These are phyloP conservation scores for Xiphias gladius DNA, from an alignment of 2,113 vertebrate genomes.

Conservation along the genomic window DNA sequence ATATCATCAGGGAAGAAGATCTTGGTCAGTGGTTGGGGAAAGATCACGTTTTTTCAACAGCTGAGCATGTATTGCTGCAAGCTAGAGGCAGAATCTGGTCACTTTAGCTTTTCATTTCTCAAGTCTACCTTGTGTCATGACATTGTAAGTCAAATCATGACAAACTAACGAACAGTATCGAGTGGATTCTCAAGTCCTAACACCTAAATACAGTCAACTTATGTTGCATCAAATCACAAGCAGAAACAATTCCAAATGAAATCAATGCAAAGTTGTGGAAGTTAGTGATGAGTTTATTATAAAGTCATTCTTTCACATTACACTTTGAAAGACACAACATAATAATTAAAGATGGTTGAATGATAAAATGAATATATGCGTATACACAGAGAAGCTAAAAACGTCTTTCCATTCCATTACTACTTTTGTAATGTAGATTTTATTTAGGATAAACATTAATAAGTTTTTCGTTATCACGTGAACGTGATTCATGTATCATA, in stretches of 20 bases:
- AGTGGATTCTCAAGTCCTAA: neutral
- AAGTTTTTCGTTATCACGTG: neutral
- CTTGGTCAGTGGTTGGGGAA: neutral
- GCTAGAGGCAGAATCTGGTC: neutral
- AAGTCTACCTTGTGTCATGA: constrained; percentile 14
- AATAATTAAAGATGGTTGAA: neutral
- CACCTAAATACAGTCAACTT: neutral
- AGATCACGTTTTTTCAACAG: neutral
- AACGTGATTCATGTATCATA: neutral
- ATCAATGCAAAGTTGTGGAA: constrained; percentile 1
- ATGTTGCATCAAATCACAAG: constrained; percentile 22
- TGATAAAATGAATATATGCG: neutral
- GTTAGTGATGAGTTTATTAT: neutral
- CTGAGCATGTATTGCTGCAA: neutral
- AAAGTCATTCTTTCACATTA: neutral
- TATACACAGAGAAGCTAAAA: neutral
- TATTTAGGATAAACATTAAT: neutral
- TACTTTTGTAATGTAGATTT: neutral
- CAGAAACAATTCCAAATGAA: constrained; percentile 1
- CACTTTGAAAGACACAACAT: neutral
- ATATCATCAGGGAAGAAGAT: neutral
- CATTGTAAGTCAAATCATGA: constrained; percentile 28
- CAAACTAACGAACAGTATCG: neutral
- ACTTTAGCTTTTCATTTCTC: constrained; percentile 1
- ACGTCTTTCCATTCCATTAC: neutral